A percentile compares a stretch with the other conserved stretches of the same genome.
Evolutionary conservation across 2,113 vertebrate genomes (phyloP).

Genomic region (Balaenoptera acutorostrata): DNA sequence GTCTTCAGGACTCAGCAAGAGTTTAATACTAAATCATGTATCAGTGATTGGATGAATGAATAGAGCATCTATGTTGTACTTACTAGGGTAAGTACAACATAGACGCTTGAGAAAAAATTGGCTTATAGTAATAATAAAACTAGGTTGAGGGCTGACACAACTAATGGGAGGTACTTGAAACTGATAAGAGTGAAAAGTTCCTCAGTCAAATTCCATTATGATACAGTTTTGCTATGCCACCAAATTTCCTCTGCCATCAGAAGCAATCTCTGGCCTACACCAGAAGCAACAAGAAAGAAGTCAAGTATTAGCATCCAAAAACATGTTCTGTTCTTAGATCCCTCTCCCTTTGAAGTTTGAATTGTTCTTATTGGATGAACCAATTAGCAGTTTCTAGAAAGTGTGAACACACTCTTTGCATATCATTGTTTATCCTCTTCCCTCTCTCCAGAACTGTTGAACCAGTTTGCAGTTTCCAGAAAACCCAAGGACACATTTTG

Average conservation of each 20-base stretch:
- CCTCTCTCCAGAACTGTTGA: not conserved
- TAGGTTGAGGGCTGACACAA: accelerated
- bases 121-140: not conserved
- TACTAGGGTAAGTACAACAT: not conserved
- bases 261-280: not conserved
- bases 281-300: not conserved
- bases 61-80: not conserved
- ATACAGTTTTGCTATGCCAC: not conserved
- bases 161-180: not conserved
- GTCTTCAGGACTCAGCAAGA: not conserved
- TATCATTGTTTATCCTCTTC: not conserved
- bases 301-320: not conserved
- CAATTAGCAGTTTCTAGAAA: not conserved
- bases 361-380: not conserved
- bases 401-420: not conserved
- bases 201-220: not conserved
- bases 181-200: not conserved
- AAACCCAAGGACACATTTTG: not conserved
- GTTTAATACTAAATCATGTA: not conserved
- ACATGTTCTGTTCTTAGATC: not conserved
- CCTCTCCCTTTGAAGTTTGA: not conserved
- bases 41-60: not conserved
- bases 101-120: not conserved
- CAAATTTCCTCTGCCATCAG: not conserved
- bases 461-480: not conserved